Base-by-base conservation (phyloP, 2,797 vertebrate genomes). In the Linurgus olivaceus region DNA sequence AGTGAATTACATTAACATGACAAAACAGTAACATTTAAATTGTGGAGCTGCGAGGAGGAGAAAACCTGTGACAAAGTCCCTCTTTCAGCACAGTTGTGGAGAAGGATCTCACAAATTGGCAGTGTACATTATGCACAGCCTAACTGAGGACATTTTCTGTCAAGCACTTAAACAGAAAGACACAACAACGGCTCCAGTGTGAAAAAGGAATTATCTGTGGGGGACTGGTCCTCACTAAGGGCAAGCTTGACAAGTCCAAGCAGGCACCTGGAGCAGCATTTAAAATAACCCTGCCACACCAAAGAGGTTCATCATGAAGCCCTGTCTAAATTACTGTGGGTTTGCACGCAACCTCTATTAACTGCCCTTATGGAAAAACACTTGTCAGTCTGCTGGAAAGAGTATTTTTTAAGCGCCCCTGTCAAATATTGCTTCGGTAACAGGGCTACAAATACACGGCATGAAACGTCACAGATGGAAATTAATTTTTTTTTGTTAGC, bases 141-240 rank as follows among this genome's bases (percentile, higher is more conserved):
- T 25, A 93, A 91, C 94, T 86, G 95, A 73, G 96, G 95, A 90
- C 82, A 44, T 91, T 91, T 95, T 88, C 91, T 96, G 91, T 95
- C 95, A 93, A 94, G 94, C 77, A 87, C 93, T 93, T 95, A 68
- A 88, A 79, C 83, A 93, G 47, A 95, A 91, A 96, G 91, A 94
- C 89, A 94, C 93, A 89, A 94, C 91, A 94, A 96, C 4, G 21
- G 88, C 90, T 94, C 84, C 94, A 70, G 90, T 77, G 71, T 95
- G 93, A 96, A 96, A 92, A 94, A 78, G 89, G 81, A 92, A 82
- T 94, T 94, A 95, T 95, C 94, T 97, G 94, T 33, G 88, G 75
- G 77, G 88, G 90, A 96, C 85, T 33, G 44, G 93, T 94, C 84
- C 47, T 96, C 68, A 74, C 85, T 86, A 71, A 95, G 52, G 91